These are phyloP conservation scores for Lumbricus terrestris DNA, from an alignment of 2,888 invertebrate genomes.

Conservation along the genomic window DNA sequence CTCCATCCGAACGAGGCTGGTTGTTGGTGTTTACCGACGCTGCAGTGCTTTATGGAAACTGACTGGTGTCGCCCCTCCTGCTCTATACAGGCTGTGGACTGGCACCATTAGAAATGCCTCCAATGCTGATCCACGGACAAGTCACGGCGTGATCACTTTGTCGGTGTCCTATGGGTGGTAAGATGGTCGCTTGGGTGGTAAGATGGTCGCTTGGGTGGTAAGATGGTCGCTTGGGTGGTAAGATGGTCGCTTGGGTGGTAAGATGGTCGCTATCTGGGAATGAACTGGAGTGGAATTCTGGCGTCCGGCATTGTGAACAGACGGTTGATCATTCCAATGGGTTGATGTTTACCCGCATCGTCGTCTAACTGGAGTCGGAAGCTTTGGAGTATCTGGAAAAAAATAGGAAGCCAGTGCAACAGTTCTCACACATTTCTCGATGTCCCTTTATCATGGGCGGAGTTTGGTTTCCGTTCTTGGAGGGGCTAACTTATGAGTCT, in stretches of 20 bases:
- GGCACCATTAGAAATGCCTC: too few species aligned
- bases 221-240: neutral
- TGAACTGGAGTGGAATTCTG: conserved; percentile 23
- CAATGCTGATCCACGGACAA: too few species aligned
- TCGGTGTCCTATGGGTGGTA: neutral
- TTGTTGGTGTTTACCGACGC: too few species aligned
- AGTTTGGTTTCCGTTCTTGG: too few species aligned
- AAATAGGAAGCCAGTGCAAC: neutral
- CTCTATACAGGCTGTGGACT: too few species aligned
- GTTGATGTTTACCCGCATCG: neutral
- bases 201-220: neutral
- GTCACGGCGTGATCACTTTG: neutral
- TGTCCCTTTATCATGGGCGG: too few species aligned
- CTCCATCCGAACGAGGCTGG: too few species aligned
- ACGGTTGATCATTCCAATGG: conserved; percentile 37
- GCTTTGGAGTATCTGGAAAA: conserved; percentile 29
- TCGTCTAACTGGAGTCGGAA: conserved; percentile 25
- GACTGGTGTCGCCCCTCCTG: too few species aligned
- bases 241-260: neutral
- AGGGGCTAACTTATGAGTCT: too few species aligned
- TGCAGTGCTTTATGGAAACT: too few species aligned
- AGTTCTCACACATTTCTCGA: too few species aligned
- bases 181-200: neutral
- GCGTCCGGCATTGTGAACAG: conserved; percentile 36
- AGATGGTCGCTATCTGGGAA: neutral